Evolutionary conservation across 2,888 invertebrate genomes (phyloP).

Genomic region (Aplocera efformata): DNA sequence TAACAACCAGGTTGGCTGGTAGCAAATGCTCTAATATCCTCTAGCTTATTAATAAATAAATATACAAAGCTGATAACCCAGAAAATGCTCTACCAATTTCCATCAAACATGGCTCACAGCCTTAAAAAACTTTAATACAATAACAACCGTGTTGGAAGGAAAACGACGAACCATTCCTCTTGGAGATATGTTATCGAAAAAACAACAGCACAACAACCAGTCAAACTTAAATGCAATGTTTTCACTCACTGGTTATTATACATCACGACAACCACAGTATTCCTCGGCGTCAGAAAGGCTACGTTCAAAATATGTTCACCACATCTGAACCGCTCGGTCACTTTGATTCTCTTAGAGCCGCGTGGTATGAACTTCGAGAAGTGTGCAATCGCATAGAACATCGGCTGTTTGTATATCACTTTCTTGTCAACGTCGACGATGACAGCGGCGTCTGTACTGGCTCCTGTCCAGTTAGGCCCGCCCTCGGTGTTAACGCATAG

Average conservation of each 20-base stretch:
- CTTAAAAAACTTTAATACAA: no score
- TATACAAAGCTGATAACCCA: no score
- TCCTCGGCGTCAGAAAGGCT: constrained; percentile 43
- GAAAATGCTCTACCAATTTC: no score
- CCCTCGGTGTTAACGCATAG: constrained; percentile 85
- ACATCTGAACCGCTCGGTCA: constrained; percentile 16
- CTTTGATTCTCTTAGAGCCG: constrained; percentile 66
- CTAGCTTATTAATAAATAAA: no score
- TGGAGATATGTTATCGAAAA: no score
- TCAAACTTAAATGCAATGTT: no score
- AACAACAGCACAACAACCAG: no score
- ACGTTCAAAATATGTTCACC: constrained; percentile 28
- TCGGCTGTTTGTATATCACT: constrained; percentile 93
- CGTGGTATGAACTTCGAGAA: constrained; percentile 84
- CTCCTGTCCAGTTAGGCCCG: constrained; percentile 88
- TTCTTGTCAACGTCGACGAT: constrained; percentile 70
- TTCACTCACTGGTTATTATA: constrained; percentile 45
- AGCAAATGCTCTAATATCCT: no score
- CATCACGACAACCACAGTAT: constrained; percentile 45
- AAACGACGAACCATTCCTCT: no score
- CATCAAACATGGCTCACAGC: no score
- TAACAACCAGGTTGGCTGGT: no score
- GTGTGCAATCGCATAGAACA: constrained; percentile 91
- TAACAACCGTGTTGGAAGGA: no score
- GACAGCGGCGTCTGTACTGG: constrained; percentile 87